phyloP scores from a whole-genome alignment of 2,797 vertebrate genomes.

The Lindbergichthys nudifrons region DNA sequence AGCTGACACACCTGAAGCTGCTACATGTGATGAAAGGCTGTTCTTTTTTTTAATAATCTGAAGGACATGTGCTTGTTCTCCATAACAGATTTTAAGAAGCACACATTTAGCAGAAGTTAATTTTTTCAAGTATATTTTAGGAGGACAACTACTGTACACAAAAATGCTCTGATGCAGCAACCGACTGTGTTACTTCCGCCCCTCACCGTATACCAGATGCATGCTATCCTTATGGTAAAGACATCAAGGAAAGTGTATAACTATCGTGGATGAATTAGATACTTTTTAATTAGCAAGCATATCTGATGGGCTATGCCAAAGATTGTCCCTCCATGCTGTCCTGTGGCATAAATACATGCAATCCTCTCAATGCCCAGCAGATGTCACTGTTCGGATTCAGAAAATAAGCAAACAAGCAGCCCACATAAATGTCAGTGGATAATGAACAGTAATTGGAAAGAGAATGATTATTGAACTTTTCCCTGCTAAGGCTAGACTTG shows the following conservation, averaged over 20 bases:
- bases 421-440: background rate
- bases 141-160: too few species aligned
- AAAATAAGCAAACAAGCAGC: constrained; percentile 7
- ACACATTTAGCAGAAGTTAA: too few species aligned
- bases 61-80: background rate
- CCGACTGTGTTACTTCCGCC: background rate
- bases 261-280: background rate
- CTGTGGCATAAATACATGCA: background rate
- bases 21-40: background rate
- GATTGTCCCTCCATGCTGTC: background rate
- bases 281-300: background rate
- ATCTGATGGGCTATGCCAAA: background rate
- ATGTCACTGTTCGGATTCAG: constrained; percentile 73
- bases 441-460: constrained; percentile 18
- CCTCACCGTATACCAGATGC: background rate
- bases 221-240: background rate
- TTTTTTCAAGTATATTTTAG: too few species aligned
- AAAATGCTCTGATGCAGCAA: too few species aligned
- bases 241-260: too few species aligned
- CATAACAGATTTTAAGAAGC: too few species aligned
- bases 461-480: constrained; percentile 1
- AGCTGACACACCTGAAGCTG: background rate
- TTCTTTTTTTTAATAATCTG: background rate
- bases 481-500: too few species aligned
- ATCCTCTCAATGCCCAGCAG: constrained; percentile 64